phyloP scores from a whole-genome alignment of 2,797 vertebrate species.

The Anas georgica region DNA sequence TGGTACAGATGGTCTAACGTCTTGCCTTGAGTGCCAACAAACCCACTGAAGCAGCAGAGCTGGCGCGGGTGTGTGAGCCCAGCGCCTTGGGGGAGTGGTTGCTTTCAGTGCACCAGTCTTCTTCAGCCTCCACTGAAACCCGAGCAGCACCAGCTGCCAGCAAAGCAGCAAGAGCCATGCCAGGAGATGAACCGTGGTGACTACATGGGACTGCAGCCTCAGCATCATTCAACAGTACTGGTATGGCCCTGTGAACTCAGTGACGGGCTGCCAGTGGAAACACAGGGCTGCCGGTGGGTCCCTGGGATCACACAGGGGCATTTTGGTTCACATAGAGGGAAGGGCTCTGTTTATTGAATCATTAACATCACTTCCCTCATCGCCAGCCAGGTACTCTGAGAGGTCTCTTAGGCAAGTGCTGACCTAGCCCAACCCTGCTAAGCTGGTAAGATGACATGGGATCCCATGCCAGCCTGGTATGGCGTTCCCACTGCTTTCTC shows the following conservation, averaged over 20 bases:
- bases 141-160: neutral
- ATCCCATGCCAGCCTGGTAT: slow-evolving; percentile 57
- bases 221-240: neutral
- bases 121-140: neutral
- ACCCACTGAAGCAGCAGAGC: neutral
- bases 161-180: fast-evolving
- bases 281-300: neutral
- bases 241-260: neutral
- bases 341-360: slow-evolving; percentile 66
- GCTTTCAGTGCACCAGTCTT: neutral
- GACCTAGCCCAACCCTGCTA: slow-evolving; percentile 69
- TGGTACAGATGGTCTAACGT: neutral
- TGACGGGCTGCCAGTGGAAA: neutral
- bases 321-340: slow-evolving; percentile 36
- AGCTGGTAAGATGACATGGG: slow-evolving; percentile 64
- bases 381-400: slow-evolving; percentile 48
- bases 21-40: neutral
- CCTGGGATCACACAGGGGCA: neutral
- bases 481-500: slow-evolving; percentile 57
- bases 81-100: neutral
- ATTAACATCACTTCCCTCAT: slow-evolving; percentile 65
- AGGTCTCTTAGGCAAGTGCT: slow-evolving; percentile 69
- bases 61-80: fast-evolving
- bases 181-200: neutral
- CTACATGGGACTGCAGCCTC: neutral